phyloP scores from a whole-genome alignment of 2,113 vertebrate species.

The Orycteropus afer region DNA sequence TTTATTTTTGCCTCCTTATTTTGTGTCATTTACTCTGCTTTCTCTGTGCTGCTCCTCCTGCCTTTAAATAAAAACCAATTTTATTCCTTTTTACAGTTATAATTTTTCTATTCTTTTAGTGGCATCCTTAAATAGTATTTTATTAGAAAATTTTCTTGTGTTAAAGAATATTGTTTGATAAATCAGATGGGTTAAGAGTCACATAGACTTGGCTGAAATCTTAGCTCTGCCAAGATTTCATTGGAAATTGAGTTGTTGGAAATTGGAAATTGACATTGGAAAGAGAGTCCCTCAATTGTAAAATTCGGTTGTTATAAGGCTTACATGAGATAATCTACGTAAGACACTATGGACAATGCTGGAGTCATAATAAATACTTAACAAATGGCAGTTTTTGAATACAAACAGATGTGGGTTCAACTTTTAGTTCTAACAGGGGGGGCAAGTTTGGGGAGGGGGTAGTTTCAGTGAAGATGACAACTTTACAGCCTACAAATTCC shows the following conservation, averaged over 20 bases:
- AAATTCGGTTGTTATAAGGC: neutral
- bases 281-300: neutral
- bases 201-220: neutral
- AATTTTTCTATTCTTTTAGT: slow-evolving; percentile 25
- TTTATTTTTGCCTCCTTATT: slow-evolving; percentile 36
- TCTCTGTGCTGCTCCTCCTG: neutral
- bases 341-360: neutral
- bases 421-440: neutral
- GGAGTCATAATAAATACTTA: neutral
- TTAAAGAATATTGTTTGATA: neutral
- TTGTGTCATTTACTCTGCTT: slow-evolving; percentile 25
- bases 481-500: neutral
- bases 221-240: neutral
- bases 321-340: neutral
- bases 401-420: neutral
- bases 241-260: too few relatives aligned
- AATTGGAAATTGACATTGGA: too few relatives aligned
- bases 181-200: neutral
- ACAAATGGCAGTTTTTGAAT: neutral
- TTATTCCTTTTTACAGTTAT: neutral
- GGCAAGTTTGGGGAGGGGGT: neutral
- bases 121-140: neutral
- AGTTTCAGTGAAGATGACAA: neutral
- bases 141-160: neutral
- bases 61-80: slow-evolving; percentile 35